These are phyloP conservation scores for Tachysurus fulvidraco DNA, from an alignment of 2,113 vertebrate genomes.

Conservation along the genomic window DNA sequence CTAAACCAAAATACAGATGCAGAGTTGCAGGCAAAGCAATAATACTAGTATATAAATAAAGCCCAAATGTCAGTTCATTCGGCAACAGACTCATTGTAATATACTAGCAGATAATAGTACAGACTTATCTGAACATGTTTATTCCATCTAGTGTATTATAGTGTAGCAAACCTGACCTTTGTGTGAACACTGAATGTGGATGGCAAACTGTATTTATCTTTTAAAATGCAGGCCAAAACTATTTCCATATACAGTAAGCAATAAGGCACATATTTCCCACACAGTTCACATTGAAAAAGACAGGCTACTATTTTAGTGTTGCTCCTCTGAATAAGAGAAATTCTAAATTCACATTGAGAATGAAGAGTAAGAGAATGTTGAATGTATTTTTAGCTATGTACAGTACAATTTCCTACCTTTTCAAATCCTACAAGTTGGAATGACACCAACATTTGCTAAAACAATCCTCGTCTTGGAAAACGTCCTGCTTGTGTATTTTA, in stretches of 20 bases:
- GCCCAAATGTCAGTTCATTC: neutral
- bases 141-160: neutral
- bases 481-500: neutral
- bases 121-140: neutral
- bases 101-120: neutral
- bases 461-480: neutral
- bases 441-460: neutral
- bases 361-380: neutral
- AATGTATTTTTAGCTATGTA: neutral
- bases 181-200: conserved; percentile 3
- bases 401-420: too few relatives aligned
- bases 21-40: neutral
- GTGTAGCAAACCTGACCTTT: neutral
- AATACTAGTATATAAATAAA: neutral
- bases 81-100: neutral
- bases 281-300: conserved; percentile 18
- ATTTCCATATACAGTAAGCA: conserved; percentile 1
- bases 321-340: conserved; percentile 7
- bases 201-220: conserved; percentile 31
- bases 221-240: neutral
- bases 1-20: neutral
- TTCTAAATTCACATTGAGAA: neutral
- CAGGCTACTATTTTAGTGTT: conserved; percentile 33
- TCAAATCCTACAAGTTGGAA: neutral
- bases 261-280: conserved; percentile 16